A percentile compares a stretch with the other conserved stretches of the same genome.
Conservation (phyloP, 2,113 vertebrate genomes). For the Brachypodius melanocephalos region DNA sequence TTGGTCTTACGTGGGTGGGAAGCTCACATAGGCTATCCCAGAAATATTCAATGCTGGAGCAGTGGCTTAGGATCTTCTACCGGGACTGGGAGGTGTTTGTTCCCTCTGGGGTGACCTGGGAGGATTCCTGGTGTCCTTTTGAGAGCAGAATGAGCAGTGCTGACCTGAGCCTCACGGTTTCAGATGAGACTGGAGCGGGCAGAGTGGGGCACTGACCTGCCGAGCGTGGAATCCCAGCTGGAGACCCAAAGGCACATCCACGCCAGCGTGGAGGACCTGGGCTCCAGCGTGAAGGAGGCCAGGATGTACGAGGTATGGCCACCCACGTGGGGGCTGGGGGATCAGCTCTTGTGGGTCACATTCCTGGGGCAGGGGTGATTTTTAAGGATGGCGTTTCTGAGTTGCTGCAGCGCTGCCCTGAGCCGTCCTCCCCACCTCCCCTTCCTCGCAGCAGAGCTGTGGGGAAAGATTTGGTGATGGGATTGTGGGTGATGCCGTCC, state of each 20-base stretch:
- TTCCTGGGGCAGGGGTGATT: background rate
- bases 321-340: accelerated
- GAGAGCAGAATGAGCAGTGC: background rate
- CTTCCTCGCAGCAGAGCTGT: accelerated
- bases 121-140: background rate
- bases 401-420: background rate
- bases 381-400: background rate
- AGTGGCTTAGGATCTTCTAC: background rate
- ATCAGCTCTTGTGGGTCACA: background rate
- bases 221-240: conserved; percentile 88
- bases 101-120: background rate
- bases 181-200: conserved; percentile 89
- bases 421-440: background rate
- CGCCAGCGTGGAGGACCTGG: conserved; percentile 85
- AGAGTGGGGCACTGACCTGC: conserved; percentile 93
- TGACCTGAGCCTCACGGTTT: background rate
- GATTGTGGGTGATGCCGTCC: background rate
- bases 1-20: background rate
- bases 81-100: background rate
- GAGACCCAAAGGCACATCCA: conserved; percentile 87
- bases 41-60: background rate
- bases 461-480: background rate
- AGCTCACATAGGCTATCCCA: background rate
- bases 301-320: conserved; percentile 82
- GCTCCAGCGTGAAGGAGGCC: conserved; percentile 88